These are phyloP conservation scores for Lordiphosa mommai DNA, from an alignment of 1,140 invertebrate genomes.

Conservation along the genomic window DNA sequence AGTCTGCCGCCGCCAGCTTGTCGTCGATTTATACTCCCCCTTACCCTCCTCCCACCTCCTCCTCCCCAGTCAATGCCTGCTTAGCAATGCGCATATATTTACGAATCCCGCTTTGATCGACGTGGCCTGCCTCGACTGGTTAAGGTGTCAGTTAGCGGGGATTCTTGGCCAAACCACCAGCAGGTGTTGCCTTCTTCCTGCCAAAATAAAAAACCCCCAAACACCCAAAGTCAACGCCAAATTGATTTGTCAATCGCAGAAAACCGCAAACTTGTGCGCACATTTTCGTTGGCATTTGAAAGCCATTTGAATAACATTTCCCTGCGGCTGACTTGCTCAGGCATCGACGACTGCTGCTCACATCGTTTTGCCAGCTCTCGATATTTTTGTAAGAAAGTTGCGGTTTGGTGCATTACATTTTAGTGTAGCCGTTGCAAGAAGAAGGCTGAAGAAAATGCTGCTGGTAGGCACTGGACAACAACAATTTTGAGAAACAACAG, in stretches of 20 bases:
- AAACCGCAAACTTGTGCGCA: conserved; percentile 67
- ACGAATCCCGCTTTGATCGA: conserved; percentile 55
- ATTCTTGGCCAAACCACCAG: conserved; percentile 55
- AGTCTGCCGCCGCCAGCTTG: conserved; percentile 51
- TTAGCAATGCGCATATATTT: conserved; percentile 71
- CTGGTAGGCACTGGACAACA: conserved; percentile 7
- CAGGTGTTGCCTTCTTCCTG: conserved; percentile 52
- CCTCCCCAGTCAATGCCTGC: conserved; percentile 16
- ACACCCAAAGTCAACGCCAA: conserved; percentile 56
- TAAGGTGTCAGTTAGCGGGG: conserved; percentile 47
- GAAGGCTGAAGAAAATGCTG: conserved; percentile 2
- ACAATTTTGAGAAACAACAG: background rate
- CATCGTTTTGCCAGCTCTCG: conserved; percentile 4
- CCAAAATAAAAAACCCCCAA: conserved; percentile 16
- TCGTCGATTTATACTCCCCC: conserved; percentile 50
- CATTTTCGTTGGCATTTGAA: conserved; percentile 72
- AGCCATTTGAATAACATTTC: conserved; percentile 72
- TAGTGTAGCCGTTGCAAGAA: background rate
- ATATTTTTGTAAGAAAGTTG: conserved; percentile 8
- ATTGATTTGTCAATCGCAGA: conserved; percentile 71
- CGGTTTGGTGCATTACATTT: conserved; percentile 8
- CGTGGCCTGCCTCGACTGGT: conserved; percentile 47
- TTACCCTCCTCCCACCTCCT: background rate
- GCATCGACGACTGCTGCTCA: too few species aligned
- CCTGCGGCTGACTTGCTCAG: conserved; percentile 18